Conservation (phyloP, 1,140 invertebrate genomes). For the Cylas formicarius region DNA sequence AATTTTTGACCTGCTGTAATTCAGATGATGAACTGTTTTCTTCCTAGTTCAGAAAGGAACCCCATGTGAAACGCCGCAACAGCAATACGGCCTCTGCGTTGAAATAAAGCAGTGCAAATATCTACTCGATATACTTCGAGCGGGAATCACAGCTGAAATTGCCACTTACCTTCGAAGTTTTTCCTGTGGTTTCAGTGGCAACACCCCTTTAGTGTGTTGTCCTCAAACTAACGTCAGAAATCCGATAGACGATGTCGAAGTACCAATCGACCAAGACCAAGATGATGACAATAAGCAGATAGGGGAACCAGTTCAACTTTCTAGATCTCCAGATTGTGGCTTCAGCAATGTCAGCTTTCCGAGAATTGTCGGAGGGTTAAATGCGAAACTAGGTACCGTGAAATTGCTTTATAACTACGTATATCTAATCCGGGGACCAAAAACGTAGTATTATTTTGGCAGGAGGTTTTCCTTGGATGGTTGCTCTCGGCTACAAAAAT, state of each 20-base stretch:
- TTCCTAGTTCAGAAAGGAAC: slow-evolving; percentile 19
- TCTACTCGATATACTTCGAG: slow-evolving; percentile 41
- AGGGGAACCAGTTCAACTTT: slow-evolving; percentile 13
- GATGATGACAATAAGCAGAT: not conserved
- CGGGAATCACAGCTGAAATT: slow-evolving; percentile 23
- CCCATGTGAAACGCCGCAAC: slow-evolving; percentile 35
- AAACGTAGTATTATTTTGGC: slow-evolving; percentile 11
- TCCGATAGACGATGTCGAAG: not conserved
- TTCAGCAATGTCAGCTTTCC: slow-evolving; percentile 30
- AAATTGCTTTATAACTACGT: not conserved
- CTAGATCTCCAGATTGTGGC: slow-evolving; percentile 41
- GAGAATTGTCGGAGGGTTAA: slow-evolving; percentile 43
- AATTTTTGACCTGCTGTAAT: too few relatives aligned
- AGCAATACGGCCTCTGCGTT: slow-evolving; percentile 42
- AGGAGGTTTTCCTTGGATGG: slow-evolving; percentile 69
- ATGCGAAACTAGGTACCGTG: slow-evolving; percentile 36
- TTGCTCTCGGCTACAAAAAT: slow-evolving; percentile 56
- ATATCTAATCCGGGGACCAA: not conserved
- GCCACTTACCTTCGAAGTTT: slow-evolving; percentile 31
- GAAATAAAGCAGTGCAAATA: slow-evolving; percentile 43
- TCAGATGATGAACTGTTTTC: too few relatives aligned
- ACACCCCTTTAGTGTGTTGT: slow-evolving; percentile 49
- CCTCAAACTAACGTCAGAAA: slow-evolving; percentile 21
- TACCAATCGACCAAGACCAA: not conserved
- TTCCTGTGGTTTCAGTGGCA: slow-evolving; percentile 47